Evolutionary conservation across 2,113 vertebrate species (phyloP).

Genomic region (western clawed frog (Xenopus tropicalis)): UCB_Xtro_10.0 CM004448.2:62129001-62129500

Average conservation of each 20-base stretch:
- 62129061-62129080: neutral
- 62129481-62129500: neutral
- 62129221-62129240: neutral
- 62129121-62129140: neutral
- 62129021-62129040: no score
- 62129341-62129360: constrained; percentile 4
- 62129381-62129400: constrained; percentile 19
- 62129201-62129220: neutral
- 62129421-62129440: constrained; percentile 12
- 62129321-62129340: constrained; percentile 14
- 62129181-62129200: no score
- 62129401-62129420: constrained; percentile 12
- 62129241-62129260: constrained; percentile 12
- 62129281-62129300: neutral
- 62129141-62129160: constrained; percentile 11
- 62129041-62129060: no score
- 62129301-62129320: constrained; percentile 8
- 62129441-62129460: constrained; percentile 8
- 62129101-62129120: neutral
- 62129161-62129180: neutral
- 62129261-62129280: constrained; percentile 12
- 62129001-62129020: no score
- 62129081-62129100: constrained; percentile 18
- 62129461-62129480: neutral
- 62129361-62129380: constrained; percentile 8